Base-by-base conservation (phyloP, 2,113 vertebrate genomes). In the Romanogobio albipinnatus region DNA sequence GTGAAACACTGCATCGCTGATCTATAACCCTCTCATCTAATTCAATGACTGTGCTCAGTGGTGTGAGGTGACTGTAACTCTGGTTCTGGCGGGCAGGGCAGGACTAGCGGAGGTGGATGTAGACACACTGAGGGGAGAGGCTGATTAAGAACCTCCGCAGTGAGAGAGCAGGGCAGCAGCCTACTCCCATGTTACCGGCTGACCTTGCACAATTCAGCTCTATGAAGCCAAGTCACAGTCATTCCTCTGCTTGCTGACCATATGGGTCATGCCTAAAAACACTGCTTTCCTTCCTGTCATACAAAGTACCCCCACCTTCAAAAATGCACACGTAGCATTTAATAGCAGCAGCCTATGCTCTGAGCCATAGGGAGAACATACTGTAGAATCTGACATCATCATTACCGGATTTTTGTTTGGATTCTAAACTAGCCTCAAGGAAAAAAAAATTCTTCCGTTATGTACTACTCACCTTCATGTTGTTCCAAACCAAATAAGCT, bases 171-270 rank as follows among this genome's bases (percentile, higher is more conserved):
- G 68, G 66, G 82, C 76, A 77, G 70, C 80, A 77, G 80, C 76
- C 76, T 88, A 71, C 71, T 85, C 76, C 85, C 84, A 70, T 81
- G 64, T 70, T 80, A 87, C 66, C 77, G 86, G 85, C 88, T 89
- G 86, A 90, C 86, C 89, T 89, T 86, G 86, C 88, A 87, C 58
- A 85, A 82, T 76, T 78, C 73, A 86, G 85, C 81, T 82, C 71
- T 74, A 86, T 74, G 87, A 85, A 83, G 76, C 76, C 81, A 62
- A 51, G 79, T 77, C 74, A 84, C 84, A 75, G 84, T 81, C 26
- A 59, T 86, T 53, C 49, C 47, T 24, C 83, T 87, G 59, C 85
- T 85, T 89, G 85, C 74, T 89, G 87, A 82, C 81, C 85, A 70
- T 15, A 85, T 59, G 86, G 85, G 43, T 66, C 68, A n/a, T 87